Conservation (phyloP, 2,888 invertebrate species). For the Thecocarcelia acutangulata region DNA sequence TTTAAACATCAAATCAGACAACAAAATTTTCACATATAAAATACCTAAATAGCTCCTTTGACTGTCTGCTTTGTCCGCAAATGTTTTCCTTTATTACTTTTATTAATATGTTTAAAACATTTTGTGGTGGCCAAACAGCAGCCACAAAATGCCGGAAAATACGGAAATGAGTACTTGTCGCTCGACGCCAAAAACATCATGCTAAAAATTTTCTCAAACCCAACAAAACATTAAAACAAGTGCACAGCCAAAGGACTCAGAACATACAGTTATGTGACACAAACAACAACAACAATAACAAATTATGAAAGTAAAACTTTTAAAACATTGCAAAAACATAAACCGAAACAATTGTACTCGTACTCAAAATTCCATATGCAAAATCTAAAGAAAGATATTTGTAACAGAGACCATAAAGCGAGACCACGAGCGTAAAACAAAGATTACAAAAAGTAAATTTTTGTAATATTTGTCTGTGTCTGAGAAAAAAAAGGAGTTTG, state of each 20-base stretch:
- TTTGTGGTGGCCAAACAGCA: conserved; percentile 69
- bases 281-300: not conserved
- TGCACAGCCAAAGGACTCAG: no score
- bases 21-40: no score
- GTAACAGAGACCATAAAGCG: conserved; percentile 13
- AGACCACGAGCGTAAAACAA: conserved; percentile 14
- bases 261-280: conserved; percentile 18
- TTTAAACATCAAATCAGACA: no score
- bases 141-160: conserved; percentile 69
- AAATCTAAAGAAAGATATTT: conserved; percentile 58
- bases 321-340: conserved; percentile 37
- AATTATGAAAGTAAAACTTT: conserved; percentile 55
- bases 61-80: not conserved
- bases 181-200: conserved; percentile 69
- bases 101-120: conserved; percentile 62
- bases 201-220: conserved; percentile 40
- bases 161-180: conserved; percentile 71
- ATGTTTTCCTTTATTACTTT: conserved; percentile 22
- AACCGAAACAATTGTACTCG: conserved; percentile 26
- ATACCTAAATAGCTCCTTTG: not conserved
- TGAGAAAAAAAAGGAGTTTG: no score
- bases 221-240: not conserved
- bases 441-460: not conserved
- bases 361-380: conserved; percentile 51
- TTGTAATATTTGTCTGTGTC: conserved; percentile 20